Conservation (phyloP, 2,888 invertebrate genomes). For the Oegoconia quadripuncta region DNA sequence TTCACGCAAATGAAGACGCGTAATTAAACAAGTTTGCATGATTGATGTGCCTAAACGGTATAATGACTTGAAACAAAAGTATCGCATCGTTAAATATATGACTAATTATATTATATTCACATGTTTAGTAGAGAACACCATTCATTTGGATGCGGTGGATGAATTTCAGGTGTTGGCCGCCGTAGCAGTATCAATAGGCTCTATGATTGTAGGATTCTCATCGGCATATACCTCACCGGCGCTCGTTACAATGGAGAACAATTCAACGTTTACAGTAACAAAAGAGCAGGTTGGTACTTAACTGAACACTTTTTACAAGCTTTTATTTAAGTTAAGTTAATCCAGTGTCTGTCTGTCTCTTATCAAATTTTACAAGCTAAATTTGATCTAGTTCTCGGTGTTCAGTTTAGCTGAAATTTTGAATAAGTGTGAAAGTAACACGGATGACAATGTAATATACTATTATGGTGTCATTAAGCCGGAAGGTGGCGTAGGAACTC, state of each 20-base stretch:
- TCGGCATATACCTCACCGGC: slow-evolving; percentile 95
- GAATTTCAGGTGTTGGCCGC: slow-evolving; percentile 89
- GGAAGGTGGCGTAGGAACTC: too few relatives aligned
- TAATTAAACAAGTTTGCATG: too few relatives aligned
- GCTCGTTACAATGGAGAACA: slow-evolving; percentile 84
- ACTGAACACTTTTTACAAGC: slow-evolving; percentile 39
- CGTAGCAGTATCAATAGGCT: slow-evolving; percentile 91
- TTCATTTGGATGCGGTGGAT: background rate
- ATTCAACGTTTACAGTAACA: slow-evolving; percentile 77
- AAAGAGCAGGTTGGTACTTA: slow-evolving; percentile 84
- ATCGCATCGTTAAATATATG: too few relatives aligned
- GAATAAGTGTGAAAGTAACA: too few relatives aligned
- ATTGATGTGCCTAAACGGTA: too few relatives aligned
- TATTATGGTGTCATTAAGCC: too few relatives aligned
- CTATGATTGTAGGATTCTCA: slow-evolving; percentile 92
- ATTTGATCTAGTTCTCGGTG: too few relatives aligned
- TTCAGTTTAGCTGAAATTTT: too few relatives aligned
- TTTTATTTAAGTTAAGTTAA: slow-evolving; percentile 1
- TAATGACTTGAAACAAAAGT: too few relatives aligned
- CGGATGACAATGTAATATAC: too few relatives aligned
- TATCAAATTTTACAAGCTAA: too few relatives aligned
- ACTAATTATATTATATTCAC: background rate
- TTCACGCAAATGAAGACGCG: too few relatives aligned
- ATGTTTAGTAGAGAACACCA: background rate
- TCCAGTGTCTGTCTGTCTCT: background rate